Base-by-base conservation (phyloP, 2,797 vertebrate species). In the Diplodus puntazzo region DNA sequence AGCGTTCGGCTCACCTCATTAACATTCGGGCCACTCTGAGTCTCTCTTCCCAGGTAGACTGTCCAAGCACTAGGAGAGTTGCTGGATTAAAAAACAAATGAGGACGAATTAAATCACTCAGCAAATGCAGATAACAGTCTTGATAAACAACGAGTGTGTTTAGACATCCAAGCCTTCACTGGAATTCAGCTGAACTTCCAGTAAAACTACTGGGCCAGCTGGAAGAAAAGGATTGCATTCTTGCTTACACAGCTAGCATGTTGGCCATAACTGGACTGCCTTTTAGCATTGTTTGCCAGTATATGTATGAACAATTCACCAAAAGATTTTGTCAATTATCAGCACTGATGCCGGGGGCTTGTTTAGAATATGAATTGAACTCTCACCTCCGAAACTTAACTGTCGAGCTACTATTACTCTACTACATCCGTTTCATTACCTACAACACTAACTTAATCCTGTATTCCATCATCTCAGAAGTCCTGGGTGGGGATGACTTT, bases 1-100 rank as follows among this genome's bases (percentile, higher is more conserved):
- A 95, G 53, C 0, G 0, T 8, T 1, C 67, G 20, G 0, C 0
- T 65, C 25, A 85, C 80, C 73, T 93, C 88, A 2, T 92, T 25
- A 3, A 18, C 11, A 69, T 94, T 94, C 2, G 79, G 16, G 1
- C 85, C 83, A 3, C 27, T 20, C 72, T 94, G 94, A 62, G 59
- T 87, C 63, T 89, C 18, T 73, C 76, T 85, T 57, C 94, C 94
- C 0, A 95, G 42, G 84, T 87, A 93, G 34, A 95, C 49, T 0
- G 5, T 83, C 78, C 68, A 90, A 0, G 0, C 0, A 25, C 1
- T 4, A 0, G 5, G 0, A 10, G 1, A 0, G 0, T 0, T 0
- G 27, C 90, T 93, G 69, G 0, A 39, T 23, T 59, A 63, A 75
- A 20, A 0, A 54, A 52, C 3, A 34, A 43, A 57, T 27, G 52